Percentiles rank a stretch among this genome's conserved stretches.
phyloP scores from a whole-genome alignment of 2,797 vertebrate genomes.

The Rhabdophis nuchalis region DNA sequence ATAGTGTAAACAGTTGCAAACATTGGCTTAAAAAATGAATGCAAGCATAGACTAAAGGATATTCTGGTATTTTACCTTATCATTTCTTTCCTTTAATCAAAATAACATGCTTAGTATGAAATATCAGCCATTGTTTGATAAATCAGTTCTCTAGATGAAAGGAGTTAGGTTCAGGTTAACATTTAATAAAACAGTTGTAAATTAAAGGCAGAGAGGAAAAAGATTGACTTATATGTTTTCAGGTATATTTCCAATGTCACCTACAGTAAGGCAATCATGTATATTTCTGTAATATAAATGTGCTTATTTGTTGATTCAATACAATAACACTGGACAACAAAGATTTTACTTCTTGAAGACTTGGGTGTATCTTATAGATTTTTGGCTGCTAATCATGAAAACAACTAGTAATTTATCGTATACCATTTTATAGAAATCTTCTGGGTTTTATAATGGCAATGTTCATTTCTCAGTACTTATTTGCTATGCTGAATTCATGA shows the following conservation, averaged over 20 bases:
- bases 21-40: neutral
- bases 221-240: neutral
- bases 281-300: neutral
- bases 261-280: neutral
- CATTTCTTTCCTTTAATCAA: neutral
- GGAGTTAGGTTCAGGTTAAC: neutral
- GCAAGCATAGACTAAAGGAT: neutral
- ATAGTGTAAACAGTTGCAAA: neutral
- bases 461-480: no score
- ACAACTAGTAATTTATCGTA: no score
- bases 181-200: neutral
- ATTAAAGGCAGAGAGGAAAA: neutral
- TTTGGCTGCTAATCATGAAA: no score
- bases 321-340: no score
- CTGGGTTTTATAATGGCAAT: no score
- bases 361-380: no score
- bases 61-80: neutral
- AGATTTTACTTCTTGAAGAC: no score
- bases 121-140: neutral
- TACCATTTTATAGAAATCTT: no score
- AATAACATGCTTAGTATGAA: neutral
- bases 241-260: neutral
- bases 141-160: neutral
- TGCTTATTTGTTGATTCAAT: neutral
- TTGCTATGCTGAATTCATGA: no score